These are phyloP conservation scores for Phyllopteryx taeniolatus DNA, from an alignment of 2,113 vertebrate genomes.

Conservation along the genomic window DNA sequence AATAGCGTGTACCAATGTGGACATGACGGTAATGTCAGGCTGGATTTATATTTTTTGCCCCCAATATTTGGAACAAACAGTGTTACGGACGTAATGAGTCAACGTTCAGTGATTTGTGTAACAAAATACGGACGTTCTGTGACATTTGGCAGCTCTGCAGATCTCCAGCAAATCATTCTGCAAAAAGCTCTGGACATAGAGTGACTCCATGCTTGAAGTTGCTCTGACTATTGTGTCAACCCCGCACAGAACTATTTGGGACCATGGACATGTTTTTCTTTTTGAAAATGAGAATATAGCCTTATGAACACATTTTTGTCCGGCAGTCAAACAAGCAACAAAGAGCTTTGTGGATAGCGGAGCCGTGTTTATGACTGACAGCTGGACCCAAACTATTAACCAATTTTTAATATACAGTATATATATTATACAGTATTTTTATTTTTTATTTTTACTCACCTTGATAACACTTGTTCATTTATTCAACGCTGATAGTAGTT, in stretches of 20 bases:
- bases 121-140: too few species aligned
- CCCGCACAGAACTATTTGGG: neutral
- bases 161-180: neutral
- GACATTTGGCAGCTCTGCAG: neutral
- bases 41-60: neutral
- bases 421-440: neutral
- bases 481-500: neutral
- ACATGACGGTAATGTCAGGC: too few species aligned
- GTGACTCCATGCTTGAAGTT: neutral
- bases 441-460: too few species aligned
- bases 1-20: too few species aligned
- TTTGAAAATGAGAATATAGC: neutral
- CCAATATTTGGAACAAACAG: too few species aligned
- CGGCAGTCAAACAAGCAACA: neutral
- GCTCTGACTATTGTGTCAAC: neutral
- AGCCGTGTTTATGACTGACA: neutral
- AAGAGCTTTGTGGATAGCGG: neutral
- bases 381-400: neutral
- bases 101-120: too few species aligned
- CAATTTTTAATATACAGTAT: neutral
- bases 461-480: neutral
- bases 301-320: neutral
- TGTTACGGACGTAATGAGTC: too few species aligned
- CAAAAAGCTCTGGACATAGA: neutral
- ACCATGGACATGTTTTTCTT: neutral